A percentile compares a stretch with the other conserved stretches of the same genome.
Evolutionary conservation across 2,888 invertebrate genomes (phyloP).

Genomic region (Drosophila gaucha): DNA sequence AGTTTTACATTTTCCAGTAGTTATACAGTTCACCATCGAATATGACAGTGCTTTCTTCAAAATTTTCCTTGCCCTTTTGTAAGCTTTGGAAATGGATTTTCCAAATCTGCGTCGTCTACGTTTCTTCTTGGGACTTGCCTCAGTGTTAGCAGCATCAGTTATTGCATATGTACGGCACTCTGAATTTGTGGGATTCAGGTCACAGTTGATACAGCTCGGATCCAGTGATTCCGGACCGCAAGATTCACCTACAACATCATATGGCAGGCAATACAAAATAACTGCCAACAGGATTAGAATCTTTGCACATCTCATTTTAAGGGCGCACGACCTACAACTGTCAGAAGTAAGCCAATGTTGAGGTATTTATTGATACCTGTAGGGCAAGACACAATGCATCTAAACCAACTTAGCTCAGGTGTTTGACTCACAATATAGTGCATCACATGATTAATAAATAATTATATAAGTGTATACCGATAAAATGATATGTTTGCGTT

Average conservation of each 20-base stretch:
- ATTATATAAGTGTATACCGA: too few relatives aligned
- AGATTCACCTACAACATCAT: conserved; percentile 28
- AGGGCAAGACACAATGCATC: too few relatives aligned
- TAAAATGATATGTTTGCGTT: too few relatives aligned
- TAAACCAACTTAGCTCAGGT: neutral
- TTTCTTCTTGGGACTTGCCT: neutral
- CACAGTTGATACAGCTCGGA: conserved; percentile 30
- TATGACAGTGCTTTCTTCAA: too few relatives aligned
- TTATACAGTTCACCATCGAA: too few relatives aligned
- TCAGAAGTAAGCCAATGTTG: neutral
- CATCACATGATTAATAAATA: neutral
- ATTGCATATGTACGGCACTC: conserved; percentile 24
- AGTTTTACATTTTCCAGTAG: too few relatives aligned
- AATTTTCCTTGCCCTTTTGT: too few relatives aligned
- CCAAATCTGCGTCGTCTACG: conserved; percentile 6
- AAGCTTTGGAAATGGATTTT: neutral
- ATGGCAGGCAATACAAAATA: conserved; percentile 18
- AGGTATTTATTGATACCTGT: conserved; percentile 11
- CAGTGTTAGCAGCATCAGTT: neutral
- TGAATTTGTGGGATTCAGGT: conserved; percentile 13
- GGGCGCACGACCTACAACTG: conserved; percentile 10
- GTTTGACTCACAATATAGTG: neutral
- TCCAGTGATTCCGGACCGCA: conserved; percentile 35
- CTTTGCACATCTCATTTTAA: conserved; percentile 36
- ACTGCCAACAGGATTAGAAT: conserved; percentile 13